These are phyloP conservation scores for Fringilla coelebs DNA, from an alignment of 2,797 vertebrate species.

Conservation along the genomic window DNA sequence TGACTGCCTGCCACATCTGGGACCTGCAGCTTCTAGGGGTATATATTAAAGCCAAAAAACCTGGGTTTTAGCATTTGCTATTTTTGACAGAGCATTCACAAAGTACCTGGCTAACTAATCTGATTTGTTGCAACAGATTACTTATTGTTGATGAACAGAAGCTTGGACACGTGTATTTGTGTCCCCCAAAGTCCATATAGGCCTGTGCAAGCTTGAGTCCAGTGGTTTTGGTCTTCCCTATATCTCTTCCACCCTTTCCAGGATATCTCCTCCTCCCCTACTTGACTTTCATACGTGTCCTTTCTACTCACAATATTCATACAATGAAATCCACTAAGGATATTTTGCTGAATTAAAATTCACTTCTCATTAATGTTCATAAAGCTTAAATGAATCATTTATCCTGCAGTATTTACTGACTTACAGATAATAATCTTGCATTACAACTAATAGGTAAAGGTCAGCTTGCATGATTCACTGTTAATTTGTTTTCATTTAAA, in stretches of 20 bases:
- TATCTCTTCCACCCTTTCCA: not conserved
- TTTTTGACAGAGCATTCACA: not conserved
- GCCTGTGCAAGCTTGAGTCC: accelerated
- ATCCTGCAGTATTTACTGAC: slow-evolving; percentile 25
- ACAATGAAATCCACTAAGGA: not conserved
- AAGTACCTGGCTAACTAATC: not conserved
- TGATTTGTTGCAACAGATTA: not conserved
- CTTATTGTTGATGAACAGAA: not conserved
- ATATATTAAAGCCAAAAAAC: not conserved
- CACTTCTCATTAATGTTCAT: not conserved
- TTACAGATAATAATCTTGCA: not conserved
- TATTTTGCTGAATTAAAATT: slow-evolving; percentile 13
- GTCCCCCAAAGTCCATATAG: accelerated
- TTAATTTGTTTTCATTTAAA: slow-evolving; percentile 56
- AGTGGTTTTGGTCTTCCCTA: not conserved
- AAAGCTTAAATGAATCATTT: slow-evolving; percentile 30
- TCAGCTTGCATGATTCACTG: slow-evolving; percentile 7
- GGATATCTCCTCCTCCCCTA: not conserved
- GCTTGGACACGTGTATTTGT: accelerated
- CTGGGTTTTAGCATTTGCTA: not conserved
- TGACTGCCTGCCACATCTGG: not conserved
- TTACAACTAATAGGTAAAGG: slow-evolving; percentile 29
- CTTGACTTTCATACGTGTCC: not conserved
- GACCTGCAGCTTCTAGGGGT: not conserved
- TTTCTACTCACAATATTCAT: not conserved